Conservation (phyloP, 2,113 vertebrate genomes). For the Nibea coibor region DNA sequence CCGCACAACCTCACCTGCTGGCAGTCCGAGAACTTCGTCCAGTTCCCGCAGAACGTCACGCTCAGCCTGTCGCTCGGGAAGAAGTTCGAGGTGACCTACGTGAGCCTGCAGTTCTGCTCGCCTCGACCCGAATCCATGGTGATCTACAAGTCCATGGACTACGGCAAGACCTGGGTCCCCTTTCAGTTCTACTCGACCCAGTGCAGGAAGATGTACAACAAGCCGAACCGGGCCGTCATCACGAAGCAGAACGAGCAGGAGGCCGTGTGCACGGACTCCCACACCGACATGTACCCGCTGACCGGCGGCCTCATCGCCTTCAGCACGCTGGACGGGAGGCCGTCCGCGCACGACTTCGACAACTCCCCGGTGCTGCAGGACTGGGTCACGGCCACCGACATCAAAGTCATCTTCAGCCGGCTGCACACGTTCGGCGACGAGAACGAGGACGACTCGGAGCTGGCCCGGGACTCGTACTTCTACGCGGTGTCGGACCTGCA, state of each 20-base stretch:
- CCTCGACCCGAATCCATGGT: conserved; percentile 96
- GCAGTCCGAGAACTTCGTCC: conserved; percentile 96
- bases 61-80: conserved; percentile 93
- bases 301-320: conserved; percentile 97
- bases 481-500: conserved; percentile 97
- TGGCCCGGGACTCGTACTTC: conserved; percentile 95
- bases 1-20: conserved; percentile 99
- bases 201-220: conserved; percentile 96
- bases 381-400: conserved; percentile 99
- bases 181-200: conserved; percentile 98
- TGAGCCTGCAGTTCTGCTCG: conserved; percentile 98
- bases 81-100: conserved; percentile 99
- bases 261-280: conserved; percentile 97
- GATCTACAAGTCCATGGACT: conserved; percentile 99
- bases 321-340: conserved; percentile 97
- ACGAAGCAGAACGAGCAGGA: conserved; percentile 99
- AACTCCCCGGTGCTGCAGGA: conserved; percentile 98
- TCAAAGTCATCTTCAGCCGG: conserved; percentile 93
- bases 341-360: conserved; percentile 98
- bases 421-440: conserved; percentile 95
- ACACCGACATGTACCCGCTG: conserved; percentile 95
- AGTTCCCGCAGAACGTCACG: conserved; percentile 94
- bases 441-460: conserved; percentile 95
- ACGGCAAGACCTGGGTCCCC: conserved; percentile 96
- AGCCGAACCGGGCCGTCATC: conserved; percentile 91